Evolutionary conservation across 2,797 vertebrate species (phyloP), one percentile per base, ranked within the genome.

Genomic region (Lagodon rhomboides): DNA sequence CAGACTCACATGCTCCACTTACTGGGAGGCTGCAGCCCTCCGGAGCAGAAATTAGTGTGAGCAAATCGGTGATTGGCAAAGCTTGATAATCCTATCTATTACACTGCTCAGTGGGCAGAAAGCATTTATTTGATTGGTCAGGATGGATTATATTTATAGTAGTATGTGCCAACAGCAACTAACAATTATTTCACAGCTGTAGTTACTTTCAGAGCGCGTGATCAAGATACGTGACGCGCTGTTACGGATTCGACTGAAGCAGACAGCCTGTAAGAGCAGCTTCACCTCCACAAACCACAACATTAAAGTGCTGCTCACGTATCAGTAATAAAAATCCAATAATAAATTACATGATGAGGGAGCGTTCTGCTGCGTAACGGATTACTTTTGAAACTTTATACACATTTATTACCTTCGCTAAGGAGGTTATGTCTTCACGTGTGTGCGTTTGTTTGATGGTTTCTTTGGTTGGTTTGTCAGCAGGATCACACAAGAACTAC

Each of bases 81-180:
- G 84, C 75, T 72, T 83, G 61, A 81, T 88, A 86, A 92, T 89
- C 79, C 67, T 25, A 71, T 85, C 68, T 72, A 84, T 87, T 85
- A 84, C 75, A 77, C 73, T 84, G 89, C 65, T 87, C 83, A 89
- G 77, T 89, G 80, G 73, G 86, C 75, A 85, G 79, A 80, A 30
- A 77, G 66, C 70, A 74, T 86, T 84, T 66, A 84, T 88, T 71
- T 84, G 79, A 90, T 87, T 86, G 82, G 80, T 91, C 68, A 75
- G 69, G 61, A 85, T 79, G 23, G 23, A 77, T 72, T 75, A 55
- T 79, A 80, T 87, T 85, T 87, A 90, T 83, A 89, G 71, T 76
- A 59, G 12, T 43, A 54, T 30, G 64, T 74, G 49, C 60, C 73
- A 84, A 59, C 44, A 78, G 65, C 75, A 12, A 54, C 53, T 13